Evolutionary conservation across 2,113 vertebrate species (phyloP), one percentile per base, ranked within the genome.

Genomic region (Geococcyx californianus): DNA sequence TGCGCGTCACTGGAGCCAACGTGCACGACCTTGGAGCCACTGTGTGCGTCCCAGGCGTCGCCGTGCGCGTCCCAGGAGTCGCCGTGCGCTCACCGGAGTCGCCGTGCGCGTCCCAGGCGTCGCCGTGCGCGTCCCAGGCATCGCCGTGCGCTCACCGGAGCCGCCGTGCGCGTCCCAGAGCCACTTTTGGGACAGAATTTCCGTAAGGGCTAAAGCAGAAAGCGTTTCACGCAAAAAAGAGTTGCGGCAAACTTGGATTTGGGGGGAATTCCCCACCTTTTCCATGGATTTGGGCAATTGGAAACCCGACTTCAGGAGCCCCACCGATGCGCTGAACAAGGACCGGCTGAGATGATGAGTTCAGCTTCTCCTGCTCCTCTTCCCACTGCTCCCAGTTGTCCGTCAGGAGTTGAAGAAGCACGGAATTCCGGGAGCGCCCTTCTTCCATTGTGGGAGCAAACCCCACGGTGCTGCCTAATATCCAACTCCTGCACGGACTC

Each of bases 191-290:
- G 29, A 9, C 6, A 19, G 33, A 64, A 23, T 49, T 49, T 34
- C 23, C 7, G 1, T 3, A 7, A 19, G 29, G 49, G 28, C 33
- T 63, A 25, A 44, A 21, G 2, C 2, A 1, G 10, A 7, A 6
- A 56, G 23, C 0, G 25, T 2, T 2, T 11, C 21, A 0, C 3
- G 3, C 25, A 15, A 54, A n/a, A 21, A 29, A 7, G 24, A 5
- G 10, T 47, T 33, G 29, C 17, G 0, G 3, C 38, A 24, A 70
- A 3, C 28, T 54, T 17, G 11, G 1, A 16, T 52, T 42, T 68
- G 21, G 10, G 38, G 15, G 28, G 19, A 45, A n/a, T n/a, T n/a
- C n/a, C n/a, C n/a, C n/a, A n/a, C n/a, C n/a, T 68, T 9, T 5
- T 60, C 59, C 13, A 2, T 13, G 4, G 28, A 73, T 13, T 1